These are phyloP conservation scores for Heterohyrax brucei DNA, from an alignment of 2,797 vertebrate genomes.

Conservation along the genomic window DNA sequence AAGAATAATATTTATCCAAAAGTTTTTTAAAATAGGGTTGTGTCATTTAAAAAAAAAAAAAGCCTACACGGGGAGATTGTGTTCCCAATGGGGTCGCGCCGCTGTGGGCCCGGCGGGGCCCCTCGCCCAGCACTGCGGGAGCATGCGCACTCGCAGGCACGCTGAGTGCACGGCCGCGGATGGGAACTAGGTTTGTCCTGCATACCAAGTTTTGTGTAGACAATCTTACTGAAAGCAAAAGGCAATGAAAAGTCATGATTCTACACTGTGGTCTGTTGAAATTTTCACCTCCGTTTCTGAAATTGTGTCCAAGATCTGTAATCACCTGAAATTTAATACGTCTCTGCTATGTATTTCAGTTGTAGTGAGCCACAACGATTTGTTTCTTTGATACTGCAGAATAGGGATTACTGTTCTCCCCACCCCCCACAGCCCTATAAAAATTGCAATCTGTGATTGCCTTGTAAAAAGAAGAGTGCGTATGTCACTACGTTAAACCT, in stretches of 20 bases:
- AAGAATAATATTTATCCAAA: slow-evolving; percentile 90
- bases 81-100: slow-evolving; percentile 54
- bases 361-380: neutral
- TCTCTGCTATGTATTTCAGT: neutral
- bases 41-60: slow-evolving; percentile 69
- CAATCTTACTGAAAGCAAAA: slow-evolving; percentile 83
- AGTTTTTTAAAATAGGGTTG: slow-evolving; percentile 87
- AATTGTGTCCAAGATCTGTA: neutral
- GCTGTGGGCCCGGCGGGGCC: slow-evolving; percentile 77
- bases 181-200: neutral
- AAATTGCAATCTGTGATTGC: slow-evolving; percentile 99
- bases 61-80: neutral
- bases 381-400: slow-evolving; percentile 76
- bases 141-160: neutral
- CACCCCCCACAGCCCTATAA: slow-evolving; percentile 91
- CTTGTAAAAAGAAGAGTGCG: slow-evolving; percentile 94
- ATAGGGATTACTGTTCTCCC: slow-evolving; percentile 84
- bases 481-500: slow-evolving; percentile 93
- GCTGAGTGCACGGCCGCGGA: neutral
- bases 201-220: slow-evolving; percentile 71
- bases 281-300: neutral
- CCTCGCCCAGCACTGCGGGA: slow-evolving; percentile 81
- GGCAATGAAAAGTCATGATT: neutral
- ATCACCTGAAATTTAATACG: slow-evolving; percentile 43
- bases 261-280: neutral